Percentiles rank a stretch among this genome's conserved stretches.
Evolutionary conservation across 2,113 vertebrate species (phyloP).

Genomic region (Dromaius novaehollandiae): DNA sequence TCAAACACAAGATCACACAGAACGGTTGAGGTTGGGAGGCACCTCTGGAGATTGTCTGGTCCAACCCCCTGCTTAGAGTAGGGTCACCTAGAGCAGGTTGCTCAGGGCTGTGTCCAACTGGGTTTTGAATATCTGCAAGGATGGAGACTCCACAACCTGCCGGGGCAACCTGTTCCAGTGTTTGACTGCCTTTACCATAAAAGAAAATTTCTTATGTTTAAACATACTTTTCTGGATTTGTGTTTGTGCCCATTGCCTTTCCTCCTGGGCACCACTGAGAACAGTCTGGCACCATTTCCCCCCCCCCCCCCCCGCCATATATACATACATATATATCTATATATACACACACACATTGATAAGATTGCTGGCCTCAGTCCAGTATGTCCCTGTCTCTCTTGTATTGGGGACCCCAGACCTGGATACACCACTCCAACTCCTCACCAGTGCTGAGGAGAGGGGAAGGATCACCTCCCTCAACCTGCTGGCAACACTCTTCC

Average conservation of each 20-base stretch:
- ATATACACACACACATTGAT: neutral
- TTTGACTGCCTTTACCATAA: neutral
- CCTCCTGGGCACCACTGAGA: neutral
- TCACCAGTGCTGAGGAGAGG: neutral
- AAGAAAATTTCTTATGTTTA: neutral
- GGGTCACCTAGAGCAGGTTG: neutral
- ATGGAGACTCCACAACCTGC: neutral
- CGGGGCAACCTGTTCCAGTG: neutral
- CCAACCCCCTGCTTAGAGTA: neutral
- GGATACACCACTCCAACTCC: neutral
- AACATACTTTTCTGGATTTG: neutral
- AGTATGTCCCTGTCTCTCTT: neutral
- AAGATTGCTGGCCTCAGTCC: neutral
- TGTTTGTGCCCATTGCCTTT: neutral
- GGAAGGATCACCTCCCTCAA: neutral
- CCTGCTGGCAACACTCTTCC: neutral
- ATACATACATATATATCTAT: neutral
- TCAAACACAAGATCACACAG: neutral
- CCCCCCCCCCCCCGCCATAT: neutral
- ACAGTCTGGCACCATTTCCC: neutral
- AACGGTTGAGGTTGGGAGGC: neutral
- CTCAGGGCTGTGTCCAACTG: neutral
- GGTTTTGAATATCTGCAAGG: neutral
- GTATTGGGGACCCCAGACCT: neutral
- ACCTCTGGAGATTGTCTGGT: fast-evolving